A percentile compares a stretch with the other conserved stretches of the same genome.
Conservation (phyloP, 2,797 vertebrate genomes). For the Cottoperca gobio region DNA sequence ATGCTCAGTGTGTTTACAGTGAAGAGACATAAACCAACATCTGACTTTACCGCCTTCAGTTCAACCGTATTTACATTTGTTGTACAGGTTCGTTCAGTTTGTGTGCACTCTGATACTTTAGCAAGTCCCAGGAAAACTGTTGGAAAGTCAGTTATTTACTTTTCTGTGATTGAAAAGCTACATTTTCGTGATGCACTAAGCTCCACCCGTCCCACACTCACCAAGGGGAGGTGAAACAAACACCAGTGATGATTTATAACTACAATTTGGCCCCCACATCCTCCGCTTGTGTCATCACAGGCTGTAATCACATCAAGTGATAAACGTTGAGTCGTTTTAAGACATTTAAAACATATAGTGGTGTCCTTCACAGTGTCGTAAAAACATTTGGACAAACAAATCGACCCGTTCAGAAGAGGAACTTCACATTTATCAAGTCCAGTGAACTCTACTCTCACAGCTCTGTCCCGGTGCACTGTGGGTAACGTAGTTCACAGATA, state of each 20-base stretch:
- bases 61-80: constrained; percentile 67
- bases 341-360: constrained; percentile 50
- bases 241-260: constrained; percentile 5
- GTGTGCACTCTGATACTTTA: no score
- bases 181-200: not conserved
- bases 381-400: constrained; percentile 39
- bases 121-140: constrained; percentile 13
- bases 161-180: constrained; percentile 3
- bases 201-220: not conserved
- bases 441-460: not conserved
- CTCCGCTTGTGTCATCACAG: constrained; percentile 8
- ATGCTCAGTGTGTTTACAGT: constrained; percentile 42
- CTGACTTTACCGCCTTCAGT: constrained; percentile 29
- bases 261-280: constrained; percentile 21
- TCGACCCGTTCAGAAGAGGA: constrained; percentile 27
- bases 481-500: constrained; percentile 81
- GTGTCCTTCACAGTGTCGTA: constrained; percentile 49
- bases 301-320: constrained; percentile 11
- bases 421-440: constrained; percentile 22
- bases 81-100: no score
- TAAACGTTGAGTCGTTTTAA: constrained; percentile 36
- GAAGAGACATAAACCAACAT: constrained; percentile 52
- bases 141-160: constrained; percentile 13
- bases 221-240: constrained; percentile 18
- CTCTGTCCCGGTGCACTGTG: constrained; percentile 45